Percentiles rank a stretch among this genome's conserved stretches.
phyloP scores from a whole-genome alignment of 2,113 vertebrate genomes.

The Grammomys surdaster region DNA sequence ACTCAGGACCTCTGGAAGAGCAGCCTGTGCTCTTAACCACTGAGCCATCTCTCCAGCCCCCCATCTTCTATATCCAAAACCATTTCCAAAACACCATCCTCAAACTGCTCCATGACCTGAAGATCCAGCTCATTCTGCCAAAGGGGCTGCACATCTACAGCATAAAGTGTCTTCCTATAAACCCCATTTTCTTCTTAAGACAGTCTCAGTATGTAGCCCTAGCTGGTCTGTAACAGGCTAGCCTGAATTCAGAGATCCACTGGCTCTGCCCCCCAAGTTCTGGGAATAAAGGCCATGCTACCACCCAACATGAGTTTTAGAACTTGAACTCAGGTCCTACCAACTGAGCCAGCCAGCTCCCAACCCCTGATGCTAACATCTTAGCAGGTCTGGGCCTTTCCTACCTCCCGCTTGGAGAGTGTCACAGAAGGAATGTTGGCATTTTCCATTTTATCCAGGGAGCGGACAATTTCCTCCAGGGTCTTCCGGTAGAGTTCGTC shows the following conservation, averaged over 20 bases:
- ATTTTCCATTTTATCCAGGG: slow-evolving; percentile 97
- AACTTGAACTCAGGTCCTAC: background rate
- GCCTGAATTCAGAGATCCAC: background rate
- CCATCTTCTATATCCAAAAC: background rate
- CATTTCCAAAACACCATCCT: slow-evolving; percentile 47
- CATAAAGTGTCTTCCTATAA: background rate
- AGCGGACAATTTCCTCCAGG: slow-evolving; percentile 96
- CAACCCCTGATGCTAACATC: background rate
- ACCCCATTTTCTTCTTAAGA: background rate
- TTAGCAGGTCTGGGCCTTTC: background rate
- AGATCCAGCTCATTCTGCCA: background rate
- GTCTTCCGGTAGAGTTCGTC: slow-evolving; percentile 91
- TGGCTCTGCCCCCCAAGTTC: background rate
- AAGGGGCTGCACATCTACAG: background rate
- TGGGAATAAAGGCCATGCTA: background rate
- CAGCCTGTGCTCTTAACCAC: too few species aligned
- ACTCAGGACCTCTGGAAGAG: too few species aligned
- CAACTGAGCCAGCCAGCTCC: background rate
- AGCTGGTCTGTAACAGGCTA: background rate
- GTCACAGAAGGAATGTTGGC: slow-evolving; percentile 96
- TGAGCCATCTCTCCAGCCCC: too few species aligned
- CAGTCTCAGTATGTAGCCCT: background rate
- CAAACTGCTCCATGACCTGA: slow-evolving; percentile 38
- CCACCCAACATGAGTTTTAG: background rate
- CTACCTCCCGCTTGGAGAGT: slow-evolving; percentile 93